Conservation (phyloP, 2,888 invertebrate genomes). For the Listrodromus nycthemerus region DNA sequence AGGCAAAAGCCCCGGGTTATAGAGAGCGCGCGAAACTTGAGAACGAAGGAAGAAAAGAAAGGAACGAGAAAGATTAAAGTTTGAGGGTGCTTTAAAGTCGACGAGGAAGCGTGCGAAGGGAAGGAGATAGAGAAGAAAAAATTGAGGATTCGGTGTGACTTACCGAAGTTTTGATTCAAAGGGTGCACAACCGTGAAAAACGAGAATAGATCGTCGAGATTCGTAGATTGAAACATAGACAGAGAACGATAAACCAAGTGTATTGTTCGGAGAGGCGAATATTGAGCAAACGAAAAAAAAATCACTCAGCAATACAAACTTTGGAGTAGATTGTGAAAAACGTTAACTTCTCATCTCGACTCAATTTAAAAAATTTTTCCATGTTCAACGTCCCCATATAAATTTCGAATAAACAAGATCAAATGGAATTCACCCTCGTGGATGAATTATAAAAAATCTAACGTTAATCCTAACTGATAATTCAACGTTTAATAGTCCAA, state of each 20-base stretch:
- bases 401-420: constrained; percentile 31
- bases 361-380: constrained; percentile 36
- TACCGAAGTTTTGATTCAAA: constrained; percentile 55
- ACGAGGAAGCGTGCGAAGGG: constrained; percentile 26
- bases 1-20: constrained; percentile 6
- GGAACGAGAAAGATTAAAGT: constrained; percentile 67
- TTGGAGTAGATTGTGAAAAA: constrained; percentile 25
- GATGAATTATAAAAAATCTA: constrained; percentile 38
- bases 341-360: constrained; percentile 40
- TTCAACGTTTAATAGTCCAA: constrained; percentile 45
- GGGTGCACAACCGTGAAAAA: constrained; percentile 53
- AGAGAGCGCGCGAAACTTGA: constrained; percentile 42
- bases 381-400: constrained; percentile 54
- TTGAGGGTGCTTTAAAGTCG: constrained; percentile 61
- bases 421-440: constrained; percentile 39
- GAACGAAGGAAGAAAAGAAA: constrained; percentile 58
- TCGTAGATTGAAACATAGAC: constrained; percentile 3
- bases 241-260: not conserved
- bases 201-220: constrained; percentile 43
- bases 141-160: constrained; percentile 55
- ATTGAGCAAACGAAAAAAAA: not conserved
- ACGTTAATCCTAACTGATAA: constrained; percentile 47
- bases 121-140: constrained; percentile 13
- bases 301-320: constrained; percentile 33
- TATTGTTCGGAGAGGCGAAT: constrained; percentile 18